Conservation (phyloP, 2,888 invertebrate species). For the Abscondita cerata region DNA sequence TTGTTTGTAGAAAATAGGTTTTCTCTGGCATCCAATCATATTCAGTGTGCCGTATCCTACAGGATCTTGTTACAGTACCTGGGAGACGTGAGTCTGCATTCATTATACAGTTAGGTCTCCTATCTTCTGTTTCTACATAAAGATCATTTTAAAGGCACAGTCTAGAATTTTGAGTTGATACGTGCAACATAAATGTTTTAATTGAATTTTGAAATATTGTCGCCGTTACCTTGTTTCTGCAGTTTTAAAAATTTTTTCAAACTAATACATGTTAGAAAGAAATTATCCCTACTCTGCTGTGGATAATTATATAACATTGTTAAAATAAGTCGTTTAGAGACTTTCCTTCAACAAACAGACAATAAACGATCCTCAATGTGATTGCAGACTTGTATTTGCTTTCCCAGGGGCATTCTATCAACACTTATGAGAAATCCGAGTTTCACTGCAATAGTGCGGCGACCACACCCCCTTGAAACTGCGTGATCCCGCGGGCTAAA, state of each 20-base stretch:
- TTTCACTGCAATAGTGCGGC: conserved; percentile 7
- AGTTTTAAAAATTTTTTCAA: no score
- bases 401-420: conserved; percentile 8
- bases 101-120: conserved; percentile 25
- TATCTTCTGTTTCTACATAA: conserved; percentile 31
- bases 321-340: conserved; percentile 6
- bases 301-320: conserved; percentile 2
- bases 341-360: conserved; percentile 4
- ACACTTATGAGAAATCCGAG: conserved; percentile 7
- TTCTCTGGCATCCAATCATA: conserved; percentile 31
- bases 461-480: conserved; percentile 4
- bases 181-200: conserved; percentile 34
- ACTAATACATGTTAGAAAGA: no score
- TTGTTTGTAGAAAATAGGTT: conserved; percentile 22
- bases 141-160: conserved; percentile 31
- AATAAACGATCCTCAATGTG: conserved; percentile 7
- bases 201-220: conserved; percentile 31
- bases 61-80: conserved; percentile 34
- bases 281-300: background rate
- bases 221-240: no score
- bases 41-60: conserved; percentile 29
- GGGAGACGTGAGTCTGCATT: conserved; percentile 34
- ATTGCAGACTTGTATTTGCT: conserved; percentile 4
- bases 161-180: conserved; percentile 33
- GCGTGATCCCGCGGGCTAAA: conserved; percentile 12